These are phyloP conservation scores for Whitmania pigra DNA, from an alignment of 1,140 invertebrate species.

Conservation along the genomic window DNA sequence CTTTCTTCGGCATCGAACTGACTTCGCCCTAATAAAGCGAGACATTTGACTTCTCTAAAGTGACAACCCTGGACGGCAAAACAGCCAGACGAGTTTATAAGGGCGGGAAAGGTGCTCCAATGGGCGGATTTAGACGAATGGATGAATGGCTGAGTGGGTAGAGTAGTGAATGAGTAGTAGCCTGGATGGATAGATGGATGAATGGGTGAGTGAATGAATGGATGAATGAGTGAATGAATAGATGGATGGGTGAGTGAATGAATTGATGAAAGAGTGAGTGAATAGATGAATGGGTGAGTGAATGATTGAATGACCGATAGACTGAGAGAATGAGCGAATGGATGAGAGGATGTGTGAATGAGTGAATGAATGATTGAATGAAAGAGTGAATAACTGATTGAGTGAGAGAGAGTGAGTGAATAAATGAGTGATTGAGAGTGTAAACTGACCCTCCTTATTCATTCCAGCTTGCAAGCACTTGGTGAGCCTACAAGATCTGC, in stretches of 20 bases:
- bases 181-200: neutral
- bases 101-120: too few relatives aligned
- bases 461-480: conserved; percentile 94
- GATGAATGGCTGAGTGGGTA: neutral
- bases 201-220: neutral
- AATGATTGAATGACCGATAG: neutral
- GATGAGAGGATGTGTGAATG: neutral
- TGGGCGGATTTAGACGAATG: neutral
- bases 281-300: neutral
- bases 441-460: conserved; percentile 88
- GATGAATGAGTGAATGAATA: neutral
- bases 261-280: neutral
- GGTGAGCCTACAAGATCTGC: conserved; percentile 81
- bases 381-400: neutral
- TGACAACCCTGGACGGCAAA: too few relatives aligned
- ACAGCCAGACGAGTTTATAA: too few relatives aligned
- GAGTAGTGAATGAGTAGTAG: neutral
- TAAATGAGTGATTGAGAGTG: neutral
- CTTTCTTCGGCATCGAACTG: too few relatives aligned
- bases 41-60: too few relatives aligned
- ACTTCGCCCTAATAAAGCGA: too few relatives aligned
- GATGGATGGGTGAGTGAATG: neutral
- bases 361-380: neutral
- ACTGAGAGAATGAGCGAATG: neutral
- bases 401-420: neutral